Base-by-base conservation (phyloP, 2,113 vertebrate species). In the Colistium nudipinnis region DNA sequence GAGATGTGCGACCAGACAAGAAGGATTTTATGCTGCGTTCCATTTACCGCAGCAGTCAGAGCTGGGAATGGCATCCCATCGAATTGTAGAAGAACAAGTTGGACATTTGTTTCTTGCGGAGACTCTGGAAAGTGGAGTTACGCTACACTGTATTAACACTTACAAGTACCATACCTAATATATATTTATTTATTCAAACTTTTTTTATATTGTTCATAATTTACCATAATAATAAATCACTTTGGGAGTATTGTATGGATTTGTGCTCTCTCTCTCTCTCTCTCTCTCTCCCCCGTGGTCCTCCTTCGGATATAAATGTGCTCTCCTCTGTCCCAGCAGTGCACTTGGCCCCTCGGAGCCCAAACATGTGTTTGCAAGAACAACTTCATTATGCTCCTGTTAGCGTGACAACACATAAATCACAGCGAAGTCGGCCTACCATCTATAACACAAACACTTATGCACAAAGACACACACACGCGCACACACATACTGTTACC, bases 341-440 rank as follows among this genome's bases (percentile, higher is more conserved):
- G 24, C 39, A 39, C 9, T 41, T 61, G 44, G 65, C 64, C 78
- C 84, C 77, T 80, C 2, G 19, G 61, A 80, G 70, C 76, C 72
- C 72, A 64, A 86, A 85, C 76, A 72, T 77, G 70, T 81, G 70
- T 85, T 84, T 75, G 35, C 68, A 72, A 71, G 67, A 87, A 80
- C 78, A 86, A 83, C 87, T 82, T 85, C 76, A 87, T 90, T 90
- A 89, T 39, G 49, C 80, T 80, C 59, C 51, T 80, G 84, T 87
- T 87, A 77, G 36, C 41, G 60, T 66, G 74, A 80, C 89, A 91
- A 76, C 85, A 90, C 84, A 91, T 93, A 90, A 88, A 93, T 92
- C 90, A 90, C 54, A 20, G 17, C 51, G 62, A 72, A 30, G 55
- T 76, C 44, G 27, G 27, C 49, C 38, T 48, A 60, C 43, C 27